Conservation (phyloP, 2,797 vertebrate species). For the Bucorvus abyssinicus region DNA sequence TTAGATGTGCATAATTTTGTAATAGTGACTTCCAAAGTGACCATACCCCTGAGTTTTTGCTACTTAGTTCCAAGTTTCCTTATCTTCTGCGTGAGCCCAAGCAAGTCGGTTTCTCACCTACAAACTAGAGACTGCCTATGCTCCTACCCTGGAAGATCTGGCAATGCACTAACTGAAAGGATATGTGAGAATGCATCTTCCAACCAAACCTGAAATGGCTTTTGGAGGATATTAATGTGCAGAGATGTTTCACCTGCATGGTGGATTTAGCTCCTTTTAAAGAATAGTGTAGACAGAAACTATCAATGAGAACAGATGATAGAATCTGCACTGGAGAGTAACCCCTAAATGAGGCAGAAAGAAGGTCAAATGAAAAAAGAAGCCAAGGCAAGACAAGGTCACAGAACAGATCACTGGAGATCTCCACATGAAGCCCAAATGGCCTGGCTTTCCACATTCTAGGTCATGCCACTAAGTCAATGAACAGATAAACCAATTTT, state of each 20-base stretch:
- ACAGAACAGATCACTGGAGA: background rate
- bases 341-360: background rate
- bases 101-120: accelerated
- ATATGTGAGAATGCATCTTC: background rate
- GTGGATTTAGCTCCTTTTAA: background rate
- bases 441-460: background rate
- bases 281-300: background rate
- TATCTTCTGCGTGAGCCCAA: background rate
- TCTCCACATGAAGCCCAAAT: background rate
- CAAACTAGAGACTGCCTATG: background rate
- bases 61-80: background rate
- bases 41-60: accelerated
- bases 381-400: background rate
- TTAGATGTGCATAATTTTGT: background rate
- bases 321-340: background rate
- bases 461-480: background rate
- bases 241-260: background rate
- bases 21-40: background rate
- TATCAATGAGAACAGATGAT: background rate
- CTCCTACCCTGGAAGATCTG: background rate
- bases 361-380: background rate
- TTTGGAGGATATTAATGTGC: background rate
- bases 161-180: background rate
- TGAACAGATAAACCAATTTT: background rate
- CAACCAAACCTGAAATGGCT: background rate